These are phyloP conservation scores for Thysanoteuthis rhombus DNA, from an alignment of 2,888 invertebrate species.

Conservation along the genomic window DNA sequence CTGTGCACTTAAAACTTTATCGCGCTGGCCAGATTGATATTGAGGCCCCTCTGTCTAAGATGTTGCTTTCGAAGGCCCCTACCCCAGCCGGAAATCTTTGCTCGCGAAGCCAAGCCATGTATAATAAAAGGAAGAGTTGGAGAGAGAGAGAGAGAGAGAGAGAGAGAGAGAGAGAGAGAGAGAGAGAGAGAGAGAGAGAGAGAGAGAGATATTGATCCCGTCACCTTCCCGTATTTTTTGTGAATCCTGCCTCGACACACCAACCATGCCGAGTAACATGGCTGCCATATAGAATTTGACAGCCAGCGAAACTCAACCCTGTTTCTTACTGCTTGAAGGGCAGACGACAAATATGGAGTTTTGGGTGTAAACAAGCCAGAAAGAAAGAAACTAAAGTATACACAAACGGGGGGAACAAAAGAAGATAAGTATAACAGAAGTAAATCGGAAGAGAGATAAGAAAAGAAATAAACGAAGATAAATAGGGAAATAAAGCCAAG, in stretches of 20 bases:
- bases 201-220: neutral
- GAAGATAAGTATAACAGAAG: neutral
- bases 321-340: neutral
- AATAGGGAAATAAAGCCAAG: too few species aligned
- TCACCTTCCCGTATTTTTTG: neutral
- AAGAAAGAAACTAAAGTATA: neutral
- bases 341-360: neutral
- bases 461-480: neutral
- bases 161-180: too few species aligned
- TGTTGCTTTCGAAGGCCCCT: too few species aligned
- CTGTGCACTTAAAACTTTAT: too few species aligned
- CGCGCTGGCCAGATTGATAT: too few species aligned
- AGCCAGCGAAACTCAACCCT: neutral
- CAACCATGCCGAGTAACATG: neutral
- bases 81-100: too few species aligned
- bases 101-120: too few species aligned
- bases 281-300: neutral
- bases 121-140: too few species aligned
- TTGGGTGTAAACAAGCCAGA: neutral
- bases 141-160: too few species aligned
- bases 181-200: too few species aligned
- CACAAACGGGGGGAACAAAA: neutral
- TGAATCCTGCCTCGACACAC: neutral
- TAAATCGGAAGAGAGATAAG: neutral
- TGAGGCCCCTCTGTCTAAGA: too few species aligned